phyloP scores from a whole-genome alignment of 2,113 vertebrate species.

The Felis catus region DNA sequence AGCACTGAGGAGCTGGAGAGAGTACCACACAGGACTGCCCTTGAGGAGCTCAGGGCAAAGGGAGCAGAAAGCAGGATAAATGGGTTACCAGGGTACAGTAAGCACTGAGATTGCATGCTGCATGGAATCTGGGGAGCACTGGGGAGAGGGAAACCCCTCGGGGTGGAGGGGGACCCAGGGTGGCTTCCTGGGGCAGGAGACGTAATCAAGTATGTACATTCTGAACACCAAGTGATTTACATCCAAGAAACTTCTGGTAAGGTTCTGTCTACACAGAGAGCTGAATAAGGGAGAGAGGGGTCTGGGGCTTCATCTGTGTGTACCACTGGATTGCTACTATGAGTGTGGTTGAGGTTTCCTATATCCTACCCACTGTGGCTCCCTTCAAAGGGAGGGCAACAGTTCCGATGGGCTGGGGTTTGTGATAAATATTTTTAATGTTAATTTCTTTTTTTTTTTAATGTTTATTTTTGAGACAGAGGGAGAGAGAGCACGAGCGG shows the following conservation, averaged over 20 bases:
- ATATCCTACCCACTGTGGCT: fast-evolving
- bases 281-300: neutral
- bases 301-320: too few relatives aligned
- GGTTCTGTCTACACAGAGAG: neutral
- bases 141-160: neutral
- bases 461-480: too few relatives aligned
- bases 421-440: neutral
- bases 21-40: neutral
- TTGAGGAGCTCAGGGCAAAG: neutral
- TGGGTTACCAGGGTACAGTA: fast-evolving
- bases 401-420: neutral
- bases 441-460: neutral
- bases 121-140: neutral
- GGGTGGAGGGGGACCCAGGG: too few relatives aligned
- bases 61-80: neutral
- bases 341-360: neutral
- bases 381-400: neutral
- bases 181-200: neutral
- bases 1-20: neutral
- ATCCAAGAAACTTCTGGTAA: neutral
- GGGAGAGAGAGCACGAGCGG: too few relatives aligned
- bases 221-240: neutral
- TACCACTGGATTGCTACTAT: neutral
- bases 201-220: neutral
- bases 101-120: neutral